These are phyloP conservation scores for Agonum fuliginosum DNA, from an alignment of 2,888 invertebrate genomes.

Conservation along the genomic window DNA sequence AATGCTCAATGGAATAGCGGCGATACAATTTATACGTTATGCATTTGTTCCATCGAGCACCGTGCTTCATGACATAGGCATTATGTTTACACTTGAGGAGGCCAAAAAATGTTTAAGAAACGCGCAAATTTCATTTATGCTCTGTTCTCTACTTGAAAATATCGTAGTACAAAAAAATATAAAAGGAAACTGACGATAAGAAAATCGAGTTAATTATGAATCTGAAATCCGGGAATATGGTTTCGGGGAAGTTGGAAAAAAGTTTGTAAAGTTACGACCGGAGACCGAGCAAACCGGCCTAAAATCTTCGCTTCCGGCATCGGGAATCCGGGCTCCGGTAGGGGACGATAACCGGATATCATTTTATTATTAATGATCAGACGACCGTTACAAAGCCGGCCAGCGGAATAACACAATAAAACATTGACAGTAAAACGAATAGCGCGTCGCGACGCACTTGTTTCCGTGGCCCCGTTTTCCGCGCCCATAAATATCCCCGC, in stretches of 20 bases:
- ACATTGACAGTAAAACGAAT: conserved; percentile 56
- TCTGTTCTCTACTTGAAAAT: too few relatives aligned
- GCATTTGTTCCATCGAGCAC: too few relatives aligned
- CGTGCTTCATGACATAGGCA: too few relatives aligned
- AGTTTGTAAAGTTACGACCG: background rate
- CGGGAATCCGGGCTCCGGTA: conserved; percentile 1
- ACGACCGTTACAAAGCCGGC: background rate
- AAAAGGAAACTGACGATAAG: too few relatives aligned
- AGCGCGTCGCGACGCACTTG: conserved; percentile 41
- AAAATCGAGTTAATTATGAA: conserved; percentile 22
- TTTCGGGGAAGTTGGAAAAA: background rate
- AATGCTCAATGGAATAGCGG: too few relatives aligned
- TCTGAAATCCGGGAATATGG: background rate
- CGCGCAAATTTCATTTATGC: too few relatives aligned
- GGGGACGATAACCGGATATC: conserved; percentile 43
- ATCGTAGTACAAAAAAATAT: too few relatives aligned
- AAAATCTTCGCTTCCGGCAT: conserved; percentile 20
- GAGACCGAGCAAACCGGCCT: background rate
- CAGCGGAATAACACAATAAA: conserved; percentile 50
- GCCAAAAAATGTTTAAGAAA: too few relatives aligned
- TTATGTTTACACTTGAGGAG: too few relatives aligned
- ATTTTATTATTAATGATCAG: conserved; percentile 55
- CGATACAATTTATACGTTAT: too few relatives aligned
- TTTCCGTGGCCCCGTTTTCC: conserved; percentile 50
- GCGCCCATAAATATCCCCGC: conserved; percentile 42